A percentile compares a stretch with the other conserved stretches of the same genome.
These are phyloP conservation scores for Serripes groenlandicus DNA, from an alignment of 2,888 invertebrate genomes.

Conservation along the genomic window DNA sequence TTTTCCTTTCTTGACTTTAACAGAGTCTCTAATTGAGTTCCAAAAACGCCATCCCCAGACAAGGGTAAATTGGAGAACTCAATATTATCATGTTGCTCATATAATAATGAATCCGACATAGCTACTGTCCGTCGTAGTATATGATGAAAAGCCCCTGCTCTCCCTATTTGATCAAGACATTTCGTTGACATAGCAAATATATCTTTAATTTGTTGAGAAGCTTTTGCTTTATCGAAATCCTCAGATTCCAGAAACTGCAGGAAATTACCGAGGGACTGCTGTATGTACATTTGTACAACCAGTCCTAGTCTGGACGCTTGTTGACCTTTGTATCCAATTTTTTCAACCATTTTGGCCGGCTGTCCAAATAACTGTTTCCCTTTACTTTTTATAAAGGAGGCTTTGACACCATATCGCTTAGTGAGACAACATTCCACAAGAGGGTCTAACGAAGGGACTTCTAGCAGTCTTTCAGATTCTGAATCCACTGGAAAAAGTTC, in stretches of 20 bases:
- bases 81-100: too few species aligned
- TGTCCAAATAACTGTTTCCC: constrained; percentile 33
- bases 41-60: constrained; percentile 48
- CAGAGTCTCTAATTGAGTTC: constrained; percentile 19
- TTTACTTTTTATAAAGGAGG: constrained; percentile 44
- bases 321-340: constrained; percentile 46
- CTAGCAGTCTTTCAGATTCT: too few species aligned
- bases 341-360: constrained; percentile 51
- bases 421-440: constrained; percentile 34
- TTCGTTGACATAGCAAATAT: constrained; percentile 57
- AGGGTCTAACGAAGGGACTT: too few species aligned
- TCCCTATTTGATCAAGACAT: constrained; percentile 46
- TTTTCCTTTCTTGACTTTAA: constrained; percentile 48
- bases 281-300: constrained; percentile 34
- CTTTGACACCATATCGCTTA: constrained; percentile 36
- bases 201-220: constrained; percentile 33
- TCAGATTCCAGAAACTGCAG: constrained; percentile 16
- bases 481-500: too few species aligned
- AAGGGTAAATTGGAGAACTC: constrained; percentile 48
- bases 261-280: constrained; percentile 40
- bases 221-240: constrained; percentile 8
- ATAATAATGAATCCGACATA: constrained; percentile 46
- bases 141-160: constrained; percentile 49
- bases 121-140: constrained; percentile 22
- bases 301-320: constrained; percentile 45